Percentiles rank a stretch among this genome's conserved stretches.
phyloP scores from a whole-genome alignment of 1,140 invertebrate genomes.

The Luehdorfia chinensis region DNA sequence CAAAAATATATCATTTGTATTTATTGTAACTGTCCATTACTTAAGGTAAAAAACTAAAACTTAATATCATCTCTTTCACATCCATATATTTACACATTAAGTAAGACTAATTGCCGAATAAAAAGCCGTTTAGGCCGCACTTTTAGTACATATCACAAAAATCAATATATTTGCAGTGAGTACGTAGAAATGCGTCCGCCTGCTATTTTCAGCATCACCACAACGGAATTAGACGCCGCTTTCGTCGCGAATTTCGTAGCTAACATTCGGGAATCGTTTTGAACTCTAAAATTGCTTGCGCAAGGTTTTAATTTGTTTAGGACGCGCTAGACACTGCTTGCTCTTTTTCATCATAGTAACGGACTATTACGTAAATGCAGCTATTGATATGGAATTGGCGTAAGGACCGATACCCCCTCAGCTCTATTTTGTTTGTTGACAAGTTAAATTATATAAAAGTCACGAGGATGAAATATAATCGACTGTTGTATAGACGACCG shows the following conservation, averaged over 20 bases:
- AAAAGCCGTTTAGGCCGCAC: no score
- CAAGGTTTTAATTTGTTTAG: not conserved
- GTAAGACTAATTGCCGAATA: no score
- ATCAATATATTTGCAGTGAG: constrained; percentile 20
- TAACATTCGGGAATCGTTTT: constrained; percentile 2
- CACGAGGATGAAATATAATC: no score
- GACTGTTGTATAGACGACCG: no score
- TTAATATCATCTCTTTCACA: no score
- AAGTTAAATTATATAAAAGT: no score
- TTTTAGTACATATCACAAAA: constrained; percentile 7
- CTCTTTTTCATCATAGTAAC: constrained; percentile 3
- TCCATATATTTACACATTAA: no score
- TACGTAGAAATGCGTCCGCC: constrained; percentile 25
- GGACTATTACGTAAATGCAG: constrained; percentile 6
- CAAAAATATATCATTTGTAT: no score
- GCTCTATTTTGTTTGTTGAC: not conserved
- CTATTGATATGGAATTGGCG: constrained; percentile 1
- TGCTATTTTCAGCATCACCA: constrained; percentile 21
- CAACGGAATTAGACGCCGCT: constrained; percentile 20
- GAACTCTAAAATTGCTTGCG: not conserved
- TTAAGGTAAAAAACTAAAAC: no score
- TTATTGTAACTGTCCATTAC: no score
- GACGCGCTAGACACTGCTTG: not conserved
- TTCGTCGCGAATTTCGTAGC: constrained; percentile 15
- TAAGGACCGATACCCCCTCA: not conserved